These are phyloP conservation scores for Trematomus loennbergii DNA, from an alignment of 2,113 vertebrate genomes.

Conservation along the genomic window DNA sequence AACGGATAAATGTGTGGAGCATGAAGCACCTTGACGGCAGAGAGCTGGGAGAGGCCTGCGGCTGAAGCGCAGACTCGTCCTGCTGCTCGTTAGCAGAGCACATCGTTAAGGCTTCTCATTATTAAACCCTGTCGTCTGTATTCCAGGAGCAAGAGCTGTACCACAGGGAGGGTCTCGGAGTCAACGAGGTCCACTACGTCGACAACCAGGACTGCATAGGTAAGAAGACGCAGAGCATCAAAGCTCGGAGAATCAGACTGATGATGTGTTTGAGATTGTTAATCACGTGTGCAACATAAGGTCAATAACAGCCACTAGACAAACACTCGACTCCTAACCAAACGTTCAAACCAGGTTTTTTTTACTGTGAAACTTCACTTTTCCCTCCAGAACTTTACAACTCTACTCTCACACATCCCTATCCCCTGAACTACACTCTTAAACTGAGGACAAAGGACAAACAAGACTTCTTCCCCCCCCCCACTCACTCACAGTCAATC, in stretches of 20 bases:
- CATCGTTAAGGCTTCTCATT: constrained; percentile 32
- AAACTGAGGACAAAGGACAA: too few species aligned
- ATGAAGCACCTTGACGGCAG: not conserved
- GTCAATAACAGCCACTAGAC: too few species aligned
- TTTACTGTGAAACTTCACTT: too few species aligned
- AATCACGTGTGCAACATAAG: too few species aligned
- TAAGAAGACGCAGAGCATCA: constrained; percentile 59
- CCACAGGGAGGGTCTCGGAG: constrained; percentile 94
- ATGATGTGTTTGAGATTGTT: too few species aligned
- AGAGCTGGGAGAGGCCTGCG: not conserved
- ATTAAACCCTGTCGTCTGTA: constrained; percentile 34
- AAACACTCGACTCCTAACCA: not conserved
- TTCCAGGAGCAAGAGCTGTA: constrained; percentile 97
- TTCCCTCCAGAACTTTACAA: too few species aligned
- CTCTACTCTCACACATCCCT: too few species aligned
- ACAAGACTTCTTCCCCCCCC: too few species aligned
- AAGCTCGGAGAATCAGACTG: not conserved
- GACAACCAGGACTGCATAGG: constrained; percentile 99
- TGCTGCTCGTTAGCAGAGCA: constrained; percentile 1
- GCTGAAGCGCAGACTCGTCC: not conserved
- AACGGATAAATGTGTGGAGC: too few species aligned
- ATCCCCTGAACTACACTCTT: too few species aligned
- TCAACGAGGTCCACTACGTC: constrained; percentile 98
- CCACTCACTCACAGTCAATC: too few species aligned
- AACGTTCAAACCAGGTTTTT: not conserved